Conservation (phyloP, 2,888 invertebrate species). For the Zygothrica quintamaculata region DNA sequence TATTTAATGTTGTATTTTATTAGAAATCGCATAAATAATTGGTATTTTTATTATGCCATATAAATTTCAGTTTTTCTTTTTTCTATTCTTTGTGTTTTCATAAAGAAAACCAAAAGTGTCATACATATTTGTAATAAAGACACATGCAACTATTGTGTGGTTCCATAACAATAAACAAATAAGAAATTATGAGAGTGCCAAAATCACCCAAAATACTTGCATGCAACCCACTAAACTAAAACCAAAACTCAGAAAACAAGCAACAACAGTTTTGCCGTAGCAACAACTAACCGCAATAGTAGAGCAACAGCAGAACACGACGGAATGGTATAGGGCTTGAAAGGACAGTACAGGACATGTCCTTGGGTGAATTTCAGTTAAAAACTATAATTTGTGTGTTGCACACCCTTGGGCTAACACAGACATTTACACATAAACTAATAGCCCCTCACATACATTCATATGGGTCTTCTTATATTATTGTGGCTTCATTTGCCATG, state of each 20-base stretch:
- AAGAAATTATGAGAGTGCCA: conserved; percentile 46
- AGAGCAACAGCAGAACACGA: conserved; percentile 25
- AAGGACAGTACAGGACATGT: background rate
- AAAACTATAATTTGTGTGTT: conserved; percentile 73
- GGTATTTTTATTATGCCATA: background rate
- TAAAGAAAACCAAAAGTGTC: conserved; percentile 30
- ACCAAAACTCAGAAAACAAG: conserved; percentile 19
- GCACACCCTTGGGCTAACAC: conserved; percentile 30
- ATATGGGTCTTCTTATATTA: conserved; percentile 63
- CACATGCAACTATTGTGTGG: conserved; percentile 23
- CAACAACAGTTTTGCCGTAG: conserved; percentile 20
- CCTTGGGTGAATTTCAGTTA: conserved; percentile 42
- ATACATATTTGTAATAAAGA: conserved; percentile 17
- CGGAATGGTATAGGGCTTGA: too few species aligned
- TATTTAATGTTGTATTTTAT: too few species aligned
- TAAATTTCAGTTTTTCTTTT: too few species aligned
- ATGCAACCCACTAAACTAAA: background rate
- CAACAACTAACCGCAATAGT: too few species aligned
- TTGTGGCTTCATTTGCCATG: conserved; percentile 80
- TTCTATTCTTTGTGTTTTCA: too few species aligned
- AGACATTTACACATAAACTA: conserved; percentile 6
- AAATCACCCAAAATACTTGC: background rate
- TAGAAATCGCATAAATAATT: too few species aligned
- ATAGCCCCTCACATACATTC: background rate
- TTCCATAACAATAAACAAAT: conserved; percentile 65